Evolutionary conservation across 2,888 invertebrate genomes (phyloP).

Genomic region (Crematogaster levior): DNA sequence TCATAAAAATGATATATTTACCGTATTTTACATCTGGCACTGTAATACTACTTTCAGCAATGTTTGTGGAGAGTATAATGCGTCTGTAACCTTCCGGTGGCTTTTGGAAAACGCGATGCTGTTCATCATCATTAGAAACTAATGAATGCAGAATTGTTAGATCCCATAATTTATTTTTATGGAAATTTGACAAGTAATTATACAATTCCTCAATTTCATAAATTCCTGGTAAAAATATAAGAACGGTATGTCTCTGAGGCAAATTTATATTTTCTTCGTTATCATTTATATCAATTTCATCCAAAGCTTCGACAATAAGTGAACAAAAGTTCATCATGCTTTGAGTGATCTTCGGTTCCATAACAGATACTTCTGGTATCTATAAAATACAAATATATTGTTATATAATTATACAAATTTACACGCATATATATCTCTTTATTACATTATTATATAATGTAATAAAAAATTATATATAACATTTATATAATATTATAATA

Average conservation of each 20-base stretch:
- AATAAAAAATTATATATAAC: no score
- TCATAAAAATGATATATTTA: constrained; percentile 75
- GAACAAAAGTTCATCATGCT: constrained; percentile 88
- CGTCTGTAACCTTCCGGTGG: constrained; percentile 90
- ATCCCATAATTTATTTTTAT: constrained; percentile 86
- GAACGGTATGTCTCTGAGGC: constrained; percentile 88
- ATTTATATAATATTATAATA: neutral
- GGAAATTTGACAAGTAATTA: constrained; percentile 74
- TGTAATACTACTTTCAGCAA: constrained; percentile 97
- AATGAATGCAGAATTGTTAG: constrained; percentile 91
- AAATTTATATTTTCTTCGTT: constrained; percentile 82
- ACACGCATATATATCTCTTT: no score
- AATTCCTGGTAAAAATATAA: constrained; percentile 96
- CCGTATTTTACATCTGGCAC: constrained; percentile 95
- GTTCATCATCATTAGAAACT: constrained; percentile 92
- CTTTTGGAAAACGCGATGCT: constrained; percentile 88
- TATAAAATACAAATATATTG: neutral
- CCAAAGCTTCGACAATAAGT: constrained; percentile 88
- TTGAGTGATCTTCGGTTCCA: constrained; percentile 88
- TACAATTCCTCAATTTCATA: constrained; percentile 92
- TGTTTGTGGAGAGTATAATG: constrained; percentile 95
- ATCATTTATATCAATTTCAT: constrained; percentile 86
- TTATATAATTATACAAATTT: neutral
- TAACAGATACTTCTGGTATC: constrained; percentile 85
- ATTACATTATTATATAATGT: no score